Evolutionary conservation across 1,140 invertebrate species (phyloP), one percentile per base, ranked within the genome.

Genomic region (Cotesia glomerata): DNA sequence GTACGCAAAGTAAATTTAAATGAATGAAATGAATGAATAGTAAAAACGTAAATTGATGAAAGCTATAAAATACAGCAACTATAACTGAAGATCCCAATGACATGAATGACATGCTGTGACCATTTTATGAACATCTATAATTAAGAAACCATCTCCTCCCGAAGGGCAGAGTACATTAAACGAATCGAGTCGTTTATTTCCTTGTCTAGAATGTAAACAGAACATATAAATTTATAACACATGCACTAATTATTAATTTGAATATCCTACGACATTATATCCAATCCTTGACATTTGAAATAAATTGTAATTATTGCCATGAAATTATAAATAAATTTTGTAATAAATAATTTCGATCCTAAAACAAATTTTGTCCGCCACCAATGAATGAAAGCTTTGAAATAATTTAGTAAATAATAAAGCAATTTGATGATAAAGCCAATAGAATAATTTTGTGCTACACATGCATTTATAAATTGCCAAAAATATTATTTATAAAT

Each of bases 121-220:
- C 81, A 82, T 66, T 66, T 45, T 39, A 16, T 52, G 64, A 49
- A 67, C 14, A 49, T 64, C 54, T 51, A 66, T 56, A 49, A 66
- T 18, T 9, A 58, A 32, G 34, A 66, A 14, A 58, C 63, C 51
- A 66, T 72, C 63, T 65, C 66, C 74, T 79, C 76, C 75, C 71
- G 81, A 78, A 76, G 63, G 66, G 78, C 79, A 80, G 79, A 79
- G 79, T 81, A 78, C 74, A 81, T 83, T 86, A 82, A 76, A 80
- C 76, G 77, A 81, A 71, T 80, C 78, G 9, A 58, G 39, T 78
- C 79, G 74, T 77, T 78, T 87, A 87, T 79, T 87, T 86, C 83
- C 79, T 87, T 78, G 80, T 85, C 86, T 87, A 86, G 79, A 87
- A 87, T 74, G 72, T 80, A 80, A 82, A 86, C 75, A 81, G 77